Evolutionary conservation across 2,113 vertebrate species (phyloP).

Genomic region (Cnemophilus loriae): DNA sequence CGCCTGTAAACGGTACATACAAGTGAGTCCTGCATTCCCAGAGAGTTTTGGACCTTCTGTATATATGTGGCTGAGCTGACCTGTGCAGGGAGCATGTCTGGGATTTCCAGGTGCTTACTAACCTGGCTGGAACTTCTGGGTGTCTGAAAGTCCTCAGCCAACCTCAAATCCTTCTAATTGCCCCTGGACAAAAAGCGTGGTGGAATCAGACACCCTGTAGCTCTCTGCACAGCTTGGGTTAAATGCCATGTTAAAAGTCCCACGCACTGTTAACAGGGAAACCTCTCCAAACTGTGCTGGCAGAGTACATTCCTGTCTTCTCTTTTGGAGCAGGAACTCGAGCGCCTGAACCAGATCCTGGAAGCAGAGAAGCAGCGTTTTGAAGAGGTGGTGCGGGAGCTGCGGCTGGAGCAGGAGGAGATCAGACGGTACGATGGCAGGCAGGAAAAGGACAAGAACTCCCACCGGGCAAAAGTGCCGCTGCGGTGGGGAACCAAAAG

Average conservation of each 20-base stretch:
- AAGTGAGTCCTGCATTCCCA: neutral
- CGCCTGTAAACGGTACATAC: neutral
- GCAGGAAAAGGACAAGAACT: neutral
- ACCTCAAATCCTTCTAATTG: neutral
- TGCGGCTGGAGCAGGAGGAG: conserved; percentile 90
- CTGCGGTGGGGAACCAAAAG: neutral
- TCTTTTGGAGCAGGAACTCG: conserved; percentile 79
- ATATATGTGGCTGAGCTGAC: neutral
- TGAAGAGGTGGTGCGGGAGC: conserved; percentile 91
- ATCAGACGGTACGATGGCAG: conserved; percentile 78
- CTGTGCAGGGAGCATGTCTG: neutral
- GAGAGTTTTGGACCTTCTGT: neutral
- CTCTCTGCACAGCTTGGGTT: neutral
- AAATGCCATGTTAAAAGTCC: neutral
- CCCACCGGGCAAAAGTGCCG: neutral
- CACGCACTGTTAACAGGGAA: neutral
- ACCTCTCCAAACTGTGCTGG: neutral
- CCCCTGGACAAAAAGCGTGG: neutral
- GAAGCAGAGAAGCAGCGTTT: conserved; percentile 93
- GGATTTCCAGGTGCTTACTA: neutral
- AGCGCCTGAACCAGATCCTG: conserved; percentile 89
- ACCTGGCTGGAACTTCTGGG: neutral
- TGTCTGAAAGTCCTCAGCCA: neutral
- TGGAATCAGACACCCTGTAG: neutral
- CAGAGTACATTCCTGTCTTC: neutral